These are phyloP conservation scores for Hozukius guyotensis DNA, from an alignment of 2,797 vertebrate genomes.

Conservation along the genomic window DNA sequence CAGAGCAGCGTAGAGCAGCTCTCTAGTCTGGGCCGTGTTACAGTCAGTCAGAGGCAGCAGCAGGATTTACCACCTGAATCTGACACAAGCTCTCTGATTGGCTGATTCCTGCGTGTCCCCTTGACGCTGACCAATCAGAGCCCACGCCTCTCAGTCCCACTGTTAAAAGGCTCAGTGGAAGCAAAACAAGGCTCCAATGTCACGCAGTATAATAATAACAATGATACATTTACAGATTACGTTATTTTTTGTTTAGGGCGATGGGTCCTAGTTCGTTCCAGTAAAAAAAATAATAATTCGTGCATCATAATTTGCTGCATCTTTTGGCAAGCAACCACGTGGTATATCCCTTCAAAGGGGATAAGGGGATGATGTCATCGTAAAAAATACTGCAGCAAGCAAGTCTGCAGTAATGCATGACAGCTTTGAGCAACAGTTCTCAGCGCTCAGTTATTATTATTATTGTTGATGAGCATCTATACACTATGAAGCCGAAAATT, in stretches of 20 bases:
- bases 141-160: conserved; percentile 60
- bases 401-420: conserved; percentile 75
- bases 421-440: conserved; percentile 58
- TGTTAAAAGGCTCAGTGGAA: conserved; percentile 67
- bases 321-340: conserved; percentile 55
- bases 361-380: conserved; percentile 81
- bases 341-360: conserved; percentile 58
- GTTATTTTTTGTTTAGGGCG: background rate
- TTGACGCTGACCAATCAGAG: conserved; percentile 68
- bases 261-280: background rate
- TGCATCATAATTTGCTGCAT: conserved; percentile 45
- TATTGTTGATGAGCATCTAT: background rate
- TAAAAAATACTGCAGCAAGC: conserved; percentile 83
- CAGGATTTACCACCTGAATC: conserved; percentile 80
- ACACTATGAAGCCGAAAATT: background rate
- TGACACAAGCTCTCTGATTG: conserved; percentile 68
- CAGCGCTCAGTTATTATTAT: background rate
- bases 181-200: conserved; percentile 52
- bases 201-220: conserved; percentile 10
- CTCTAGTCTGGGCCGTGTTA: conserved; percentile 58
- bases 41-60: conserved; percentile 68
- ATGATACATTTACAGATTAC: background rate
- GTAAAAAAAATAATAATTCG: background rate
- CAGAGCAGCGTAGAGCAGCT: conserved; percentile 27
- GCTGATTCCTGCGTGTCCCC: conserved; percentile 43